Evolutionary conservation across 2,888 invertebrate genomes (phyloP).

Genomic region (Fabriciana adippe): DNA sequence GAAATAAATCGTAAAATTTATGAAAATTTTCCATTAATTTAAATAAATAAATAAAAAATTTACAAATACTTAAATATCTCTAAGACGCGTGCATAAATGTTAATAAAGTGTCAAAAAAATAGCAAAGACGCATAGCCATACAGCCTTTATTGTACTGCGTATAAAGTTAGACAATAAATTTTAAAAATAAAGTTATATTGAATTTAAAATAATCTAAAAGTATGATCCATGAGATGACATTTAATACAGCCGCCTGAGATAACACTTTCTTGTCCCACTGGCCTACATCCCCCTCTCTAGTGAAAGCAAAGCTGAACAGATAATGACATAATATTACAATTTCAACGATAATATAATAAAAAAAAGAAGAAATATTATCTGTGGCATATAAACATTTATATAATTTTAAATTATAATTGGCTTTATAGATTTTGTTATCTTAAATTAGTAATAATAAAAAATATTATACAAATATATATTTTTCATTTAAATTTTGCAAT

Average conservation of each 20-base stretch:
- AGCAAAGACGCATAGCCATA: neutral
- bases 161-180: neutral
- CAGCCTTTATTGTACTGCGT: neutral
- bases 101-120: no score
- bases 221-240: constrained; percentile 23
- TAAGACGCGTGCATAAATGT: neutral
- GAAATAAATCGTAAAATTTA: no score
- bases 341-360: constrained; percentile 40
- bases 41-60: no score
- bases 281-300: constrained; percentile 54
- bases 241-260: constrained; percentile 42
- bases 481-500: no score
- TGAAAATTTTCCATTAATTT: no score
- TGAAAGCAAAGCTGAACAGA: constrained; percentile 62
- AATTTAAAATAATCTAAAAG: neutral
- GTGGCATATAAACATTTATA: neutral
- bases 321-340: constrained; percentile 58
- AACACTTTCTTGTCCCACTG: constrained; percentile 61
- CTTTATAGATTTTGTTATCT: neutral
- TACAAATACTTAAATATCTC: no score
- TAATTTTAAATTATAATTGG: neutral
- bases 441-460: neutral
- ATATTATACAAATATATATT: no score
- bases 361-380: neutral
- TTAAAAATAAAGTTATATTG: neutral